Evolutionary conservation across 2,888 invertebrate genomes (phyloP).

Genomic region (Eupithecia insigniata): DNA sequence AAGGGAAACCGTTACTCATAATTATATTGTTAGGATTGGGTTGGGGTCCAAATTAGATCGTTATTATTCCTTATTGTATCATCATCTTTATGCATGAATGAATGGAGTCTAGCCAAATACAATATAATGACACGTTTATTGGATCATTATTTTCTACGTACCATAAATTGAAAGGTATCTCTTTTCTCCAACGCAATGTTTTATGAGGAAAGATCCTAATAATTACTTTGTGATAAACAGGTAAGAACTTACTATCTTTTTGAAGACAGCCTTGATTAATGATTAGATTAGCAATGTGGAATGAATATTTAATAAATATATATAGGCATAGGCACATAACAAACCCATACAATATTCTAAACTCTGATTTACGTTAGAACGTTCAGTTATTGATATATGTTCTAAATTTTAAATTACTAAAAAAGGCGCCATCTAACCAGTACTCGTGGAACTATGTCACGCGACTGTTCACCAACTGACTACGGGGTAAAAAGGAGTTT

Average conservation of each 20-base stretch:
- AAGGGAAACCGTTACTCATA: constrained; percentile 60
- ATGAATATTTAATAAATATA: not conserved
- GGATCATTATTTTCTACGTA: not conserved
- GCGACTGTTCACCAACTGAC: constrained; percentile 50
- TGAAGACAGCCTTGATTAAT: not conserved
- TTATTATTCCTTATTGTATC: constrained; percentile 15
- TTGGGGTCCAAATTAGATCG: constrained; percentile 25
- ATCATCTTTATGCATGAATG: constrained; percentile 6
- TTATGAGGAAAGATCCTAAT: not conserved
- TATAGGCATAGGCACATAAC: not conserved
- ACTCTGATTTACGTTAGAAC: not conserved
- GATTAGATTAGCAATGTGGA: not conserved
- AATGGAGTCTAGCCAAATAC: not conserved
- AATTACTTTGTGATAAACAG: not conserved
- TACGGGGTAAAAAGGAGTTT: constrained; percentile 36
- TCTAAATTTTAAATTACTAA: constrained; percentile 49
- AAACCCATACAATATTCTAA: not conserved
- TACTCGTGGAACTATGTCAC: constrained; percentile 65
- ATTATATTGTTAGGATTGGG: constrained; percentile 32
- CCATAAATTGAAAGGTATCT: not conserved
- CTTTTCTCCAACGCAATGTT: not conserved
- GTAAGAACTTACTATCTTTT: not conserved
- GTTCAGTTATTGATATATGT: not conserved
- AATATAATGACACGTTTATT: not conserved
- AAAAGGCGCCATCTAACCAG: constrained; percentile 76